These are phyloP conservation scores for Sclerodermus sp. DNA, from an alignment of 2,888 invertebrate species.

Conservation along the genomic window DNA sequence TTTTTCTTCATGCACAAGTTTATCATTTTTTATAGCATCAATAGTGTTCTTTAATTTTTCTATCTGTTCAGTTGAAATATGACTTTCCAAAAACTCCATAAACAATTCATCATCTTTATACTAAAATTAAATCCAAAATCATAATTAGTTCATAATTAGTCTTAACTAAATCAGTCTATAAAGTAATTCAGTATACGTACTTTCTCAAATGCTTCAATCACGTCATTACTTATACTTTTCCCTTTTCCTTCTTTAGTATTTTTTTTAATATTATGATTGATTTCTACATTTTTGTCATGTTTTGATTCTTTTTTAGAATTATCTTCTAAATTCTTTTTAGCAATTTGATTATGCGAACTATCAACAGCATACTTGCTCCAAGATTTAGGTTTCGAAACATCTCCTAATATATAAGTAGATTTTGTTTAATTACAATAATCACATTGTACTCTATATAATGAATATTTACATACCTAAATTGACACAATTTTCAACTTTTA, in stretches of 20 bases:
- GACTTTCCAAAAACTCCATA: conserved; percentile 85
- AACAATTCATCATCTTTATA: conserved; percentile 88
- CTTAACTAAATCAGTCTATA: neutral
- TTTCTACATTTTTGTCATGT: conserved; percentile 15
- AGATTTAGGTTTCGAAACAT: conserved; percentile 77
- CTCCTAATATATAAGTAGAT: conserved; percentile 51
- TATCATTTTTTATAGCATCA: conserved; percentile 48
- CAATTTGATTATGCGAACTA: conserved; percentile 63
- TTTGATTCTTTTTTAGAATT: conserved; percentile 25
- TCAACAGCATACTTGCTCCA: conserved; percentile 92
- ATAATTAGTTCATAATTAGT: conserved; percentile 7
- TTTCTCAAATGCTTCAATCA: conserved; percentile 70
- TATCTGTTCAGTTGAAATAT: conserved; percentile 58
- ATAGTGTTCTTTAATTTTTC: conserved; percentile 64
- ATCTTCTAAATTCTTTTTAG: conserved; percentile 39
- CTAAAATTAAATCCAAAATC: conserved; percentile 53
- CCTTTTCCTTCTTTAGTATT: conserved; percentile 40
- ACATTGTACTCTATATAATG: neutral
- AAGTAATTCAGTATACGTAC: conserved; percentile 48
- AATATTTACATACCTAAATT: conserved; percentile 62
- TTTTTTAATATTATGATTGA: conserved; percentile 19
- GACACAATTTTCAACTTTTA: conserved; percentile 76
- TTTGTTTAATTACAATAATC: neutral
- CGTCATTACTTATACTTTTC: conserved; percentile 56
- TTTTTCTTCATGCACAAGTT: conserved; percentile 50